Conservation (phyloP, 92 coral and sea anemone species). For the Porites cylindrica region DNA sequence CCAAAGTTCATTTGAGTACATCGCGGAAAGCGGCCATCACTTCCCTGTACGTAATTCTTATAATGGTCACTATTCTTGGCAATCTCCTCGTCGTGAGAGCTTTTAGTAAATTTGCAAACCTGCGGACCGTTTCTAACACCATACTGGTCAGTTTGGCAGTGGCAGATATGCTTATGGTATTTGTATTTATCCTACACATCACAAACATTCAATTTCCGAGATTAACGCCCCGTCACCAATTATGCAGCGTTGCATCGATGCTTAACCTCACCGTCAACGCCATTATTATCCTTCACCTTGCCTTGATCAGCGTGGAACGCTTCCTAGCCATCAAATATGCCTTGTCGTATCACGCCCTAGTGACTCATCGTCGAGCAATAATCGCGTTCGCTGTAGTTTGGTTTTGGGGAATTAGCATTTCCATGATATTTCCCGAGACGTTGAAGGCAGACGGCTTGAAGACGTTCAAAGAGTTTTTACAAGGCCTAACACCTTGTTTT, state of each 20-base stretch:
- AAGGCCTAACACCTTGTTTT: slow-evolving; percentile 19
- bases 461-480: background rate
- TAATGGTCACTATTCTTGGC: slow-evolving; percentile 21
- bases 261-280: slow-evolving; percentile 7
- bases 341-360: slow-evolving; percentile 26
- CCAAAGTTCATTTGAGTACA: background rate
- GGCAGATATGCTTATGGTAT: slow-evolving; percentile 37
- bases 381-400: slow-evolving; percentile 14
- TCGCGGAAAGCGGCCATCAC: background rate
- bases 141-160: slow-evolving; percentile 58
- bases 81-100: slow-evolving; percentile 38
- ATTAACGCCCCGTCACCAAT: background rate
- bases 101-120: slow-evolving; percentile 20
- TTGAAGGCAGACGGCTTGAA: background rate
- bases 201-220: background rate
- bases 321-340: slow-evolving; percentile 42
- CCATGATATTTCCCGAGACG: background rate
- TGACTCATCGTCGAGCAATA: slow-evolving; percentile 28
- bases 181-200: slow-evolving; percentile 14
- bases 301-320: slow-evolving; percentile 39
- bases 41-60: background rate
- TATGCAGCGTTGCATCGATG: slow-evolving; percentile 17
- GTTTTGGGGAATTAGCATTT: slow-evolving; percentile 25
- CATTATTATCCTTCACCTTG: slow-evolving; percentile 36
- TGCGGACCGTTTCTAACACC: slow-evolving; percentile 45